Conservation (phyloP, 2,113 vertebrate species). For the Pampusana beccarii region DNA sequence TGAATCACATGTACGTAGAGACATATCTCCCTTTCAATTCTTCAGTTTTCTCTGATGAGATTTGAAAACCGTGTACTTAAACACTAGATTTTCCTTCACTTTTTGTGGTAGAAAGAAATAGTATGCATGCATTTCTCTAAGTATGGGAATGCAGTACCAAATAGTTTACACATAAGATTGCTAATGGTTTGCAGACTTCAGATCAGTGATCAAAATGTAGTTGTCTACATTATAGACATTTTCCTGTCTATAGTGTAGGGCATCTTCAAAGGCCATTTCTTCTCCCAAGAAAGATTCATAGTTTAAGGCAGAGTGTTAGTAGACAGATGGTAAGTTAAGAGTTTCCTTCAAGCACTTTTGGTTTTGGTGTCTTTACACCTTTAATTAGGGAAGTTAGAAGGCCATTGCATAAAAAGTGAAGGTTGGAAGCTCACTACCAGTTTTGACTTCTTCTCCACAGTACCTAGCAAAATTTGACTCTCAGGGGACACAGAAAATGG, state of each 20-base stretch:
- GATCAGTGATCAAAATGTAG: not conserved
- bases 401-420: not conserved
- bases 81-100: not conserved
- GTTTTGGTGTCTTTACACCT: not conserved
- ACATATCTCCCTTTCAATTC: not conserved
- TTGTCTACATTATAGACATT: too few relatives aligned
- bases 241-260: not conserved
- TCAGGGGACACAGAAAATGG: not conserved
- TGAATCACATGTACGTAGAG: not conserved
- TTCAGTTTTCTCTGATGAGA: not conserved
- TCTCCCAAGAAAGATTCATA: not conserved
- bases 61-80: not conserved
- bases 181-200: not conserved
- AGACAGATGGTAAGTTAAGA: not conserved
- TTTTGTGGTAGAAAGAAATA: not conserved
- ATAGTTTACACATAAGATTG: not conserved
- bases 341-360: not conserved
- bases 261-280: not conserved
- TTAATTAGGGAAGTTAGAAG: not conserved
- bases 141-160: not conserved
- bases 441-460: not conserved
- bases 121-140: not conserved
- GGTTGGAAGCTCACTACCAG: not conserved
- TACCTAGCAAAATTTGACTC: not conserved
- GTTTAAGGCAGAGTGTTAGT: not conserved